Percentiles rank a stretch among this genome's conserved stretches.
Evolutionary conservation across 2,888 invertebrate species (phyloP).

Genomic region (Acrobasis consociella): DNA sequence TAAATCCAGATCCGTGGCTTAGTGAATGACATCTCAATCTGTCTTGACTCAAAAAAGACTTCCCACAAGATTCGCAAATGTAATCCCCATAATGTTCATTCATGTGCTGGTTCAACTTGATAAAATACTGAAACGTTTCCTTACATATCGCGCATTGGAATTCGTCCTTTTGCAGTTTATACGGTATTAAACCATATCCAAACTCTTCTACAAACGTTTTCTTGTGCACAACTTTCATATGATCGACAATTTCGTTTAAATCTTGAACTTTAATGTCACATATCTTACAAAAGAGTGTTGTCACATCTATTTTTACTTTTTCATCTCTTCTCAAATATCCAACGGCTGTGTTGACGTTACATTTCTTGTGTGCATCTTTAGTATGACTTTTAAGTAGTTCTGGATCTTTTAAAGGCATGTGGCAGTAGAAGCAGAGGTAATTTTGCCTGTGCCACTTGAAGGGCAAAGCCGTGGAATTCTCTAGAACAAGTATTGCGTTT

Average conservation of each 20-base stretch:
- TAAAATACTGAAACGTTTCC: constrained; percentile 63
- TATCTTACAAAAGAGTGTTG: constrained; percentile 47
- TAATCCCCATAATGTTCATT: constrained; percentile 66
- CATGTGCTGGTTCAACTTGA: constrained; percentile 74
- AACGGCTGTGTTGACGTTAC: constrained; percentile 62
- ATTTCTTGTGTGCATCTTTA: constrained; percentile 48
- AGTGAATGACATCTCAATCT: constrained; percentile 60
- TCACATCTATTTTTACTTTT: constrained; percentile 71
- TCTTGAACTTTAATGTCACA: constrained; percentile 45
- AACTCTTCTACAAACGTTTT: constrained; percentile 50
- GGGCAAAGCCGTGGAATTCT: constrained; percentile 60
- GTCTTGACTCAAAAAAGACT: constrained; percentile 64
- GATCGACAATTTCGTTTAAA: constrained; percentile 49
- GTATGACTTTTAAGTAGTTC: constrained; percentile 67
- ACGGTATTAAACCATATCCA: constrained; percentile 64
- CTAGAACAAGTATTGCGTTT: constrained; percentile 64
- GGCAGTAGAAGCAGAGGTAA: constrained; percentile 73
- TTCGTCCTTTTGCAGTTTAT: constrained; percentile 47
- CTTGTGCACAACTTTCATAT: constrained; percentile 51
- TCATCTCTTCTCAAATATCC: constrained; percentile 64
- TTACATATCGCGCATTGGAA: constrained; percentile 63
- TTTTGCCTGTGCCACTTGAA: constrained; percentile 75
- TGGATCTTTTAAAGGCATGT: constrained; percentile 56
- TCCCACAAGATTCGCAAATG: constrained; percentile 70
- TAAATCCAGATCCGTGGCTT: constrained; percentile 57